Conservation (phyloP, 2,797 vertebrate genomes). For the Manis pentadactyla region DNA sequence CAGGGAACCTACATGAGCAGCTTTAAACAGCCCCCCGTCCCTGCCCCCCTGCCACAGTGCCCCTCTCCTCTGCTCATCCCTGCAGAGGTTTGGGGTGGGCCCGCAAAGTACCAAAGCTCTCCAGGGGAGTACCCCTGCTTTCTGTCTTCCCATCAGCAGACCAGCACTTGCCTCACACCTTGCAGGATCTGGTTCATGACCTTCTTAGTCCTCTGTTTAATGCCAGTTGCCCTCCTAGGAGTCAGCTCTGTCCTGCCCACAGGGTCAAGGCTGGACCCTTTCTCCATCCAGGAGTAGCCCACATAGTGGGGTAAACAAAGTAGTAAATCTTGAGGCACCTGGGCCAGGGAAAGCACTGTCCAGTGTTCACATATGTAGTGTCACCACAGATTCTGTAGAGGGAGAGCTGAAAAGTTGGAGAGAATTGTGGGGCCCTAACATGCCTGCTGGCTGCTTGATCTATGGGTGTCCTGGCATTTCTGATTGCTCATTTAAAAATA, state of each 20-base stretch:
- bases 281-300: background rate
- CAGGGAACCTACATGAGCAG: background rate
- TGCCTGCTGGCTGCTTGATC: background rate
- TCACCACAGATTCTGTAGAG: background rate
- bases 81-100: background rate
- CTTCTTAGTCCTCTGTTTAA: background rate
- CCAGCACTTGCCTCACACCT: background rate
- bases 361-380: background rate
- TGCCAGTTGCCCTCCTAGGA: background rate
- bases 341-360: background rate
- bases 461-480: background rate
- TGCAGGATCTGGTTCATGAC: background rate
- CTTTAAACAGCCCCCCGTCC: background rate
- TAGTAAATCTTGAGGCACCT: background rate
- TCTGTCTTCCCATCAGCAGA: background rate
- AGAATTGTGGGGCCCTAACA: background rate
- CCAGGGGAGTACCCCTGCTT: background rate
- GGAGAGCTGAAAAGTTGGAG: background rate
- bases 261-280: background rate
- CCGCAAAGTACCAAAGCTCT: background rate
- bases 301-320: background rate
- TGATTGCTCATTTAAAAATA: background rate
- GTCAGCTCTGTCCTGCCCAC: background rate
- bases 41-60: background rate
- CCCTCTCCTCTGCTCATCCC: background rate